Conservation (phyloP, 2,113 vertebrate species). For the Cololabis saira region DNA sequence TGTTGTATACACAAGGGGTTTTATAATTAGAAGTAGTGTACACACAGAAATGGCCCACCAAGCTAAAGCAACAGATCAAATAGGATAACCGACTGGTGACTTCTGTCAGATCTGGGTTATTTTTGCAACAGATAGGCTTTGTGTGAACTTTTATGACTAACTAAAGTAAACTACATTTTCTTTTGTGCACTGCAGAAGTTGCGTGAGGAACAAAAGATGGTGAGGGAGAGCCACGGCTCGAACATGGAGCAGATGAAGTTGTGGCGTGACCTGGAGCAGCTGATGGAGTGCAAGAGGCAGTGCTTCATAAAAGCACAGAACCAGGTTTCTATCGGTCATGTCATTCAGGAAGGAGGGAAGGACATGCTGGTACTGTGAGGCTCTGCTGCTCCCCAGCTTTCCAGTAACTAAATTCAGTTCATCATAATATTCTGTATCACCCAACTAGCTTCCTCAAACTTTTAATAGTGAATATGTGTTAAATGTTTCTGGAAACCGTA, state of each 20-base stretch:
- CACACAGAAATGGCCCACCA: no score
- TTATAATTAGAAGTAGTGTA: no score
- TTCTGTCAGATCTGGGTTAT: background rate
- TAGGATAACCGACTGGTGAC: no score
- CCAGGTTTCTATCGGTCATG: conserved; percentile 87
- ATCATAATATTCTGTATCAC: background rate
- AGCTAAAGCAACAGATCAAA: no score
- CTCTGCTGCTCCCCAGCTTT: background rate
- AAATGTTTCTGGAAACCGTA: background rate
- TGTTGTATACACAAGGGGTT: no score
- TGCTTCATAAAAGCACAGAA: conserved; percentile 91
- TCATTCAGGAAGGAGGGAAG: conserved; percentile 94
- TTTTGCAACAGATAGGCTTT: background rate
- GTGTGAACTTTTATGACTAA: background rate
- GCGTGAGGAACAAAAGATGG: conserved; percentile 91
- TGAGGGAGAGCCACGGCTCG: conserved; percentile 88
- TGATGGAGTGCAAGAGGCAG: conserved; percentile 93
- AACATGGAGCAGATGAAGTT: conserved; percentile 97
- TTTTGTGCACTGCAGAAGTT: conserved; percentile 85
- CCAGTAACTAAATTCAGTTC: background rate
- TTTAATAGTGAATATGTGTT: background rate
- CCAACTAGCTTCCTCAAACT: background rate
- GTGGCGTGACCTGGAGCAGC: conserved; percentile 92
- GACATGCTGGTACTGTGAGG: conserved; percentile 91
- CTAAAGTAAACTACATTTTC: background rate